Evolutionary conservation across 2,888 invertebrate genomes (phyloP).

Genomic region (Tillus elongatus): DNA sequence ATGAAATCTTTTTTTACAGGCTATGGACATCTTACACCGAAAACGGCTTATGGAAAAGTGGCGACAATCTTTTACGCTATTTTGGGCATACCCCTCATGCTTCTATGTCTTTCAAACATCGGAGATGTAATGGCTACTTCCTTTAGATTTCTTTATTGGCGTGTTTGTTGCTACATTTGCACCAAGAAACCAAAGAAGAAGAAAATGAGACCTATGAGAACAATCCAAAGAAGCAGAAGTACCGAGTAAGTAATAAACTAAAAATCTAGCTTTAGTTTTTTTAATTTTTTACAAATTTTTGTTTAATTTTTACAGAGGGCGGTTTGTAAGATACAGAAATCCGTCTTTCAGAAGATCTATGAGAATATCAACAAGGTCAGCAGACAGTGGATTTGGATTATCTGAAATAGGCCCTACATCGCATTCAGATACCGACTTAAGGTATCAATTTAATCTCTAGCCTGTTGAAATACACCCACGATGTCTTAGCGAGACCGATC

Average conservation of each 20-base stretch:
- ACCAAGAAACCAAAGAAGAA: conserved; percentile 61
- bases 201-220: conserved; percentile 36
- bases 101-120: conserved; percentile 87
- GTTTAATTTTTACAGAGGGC: conserved; percentile 22
- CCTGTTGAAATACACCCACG: too few species aligned
- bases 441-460: too few species aligned
- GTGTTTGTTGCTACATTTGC: conserved; percentile 83
- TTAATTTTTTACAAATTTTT: conserved; percentile 9
- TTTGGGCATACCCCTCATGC: conserved; percentile 89
- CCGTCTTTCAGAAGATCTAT: conserved; percentile 50
- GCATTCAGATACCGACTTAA: conserved; percentile 65
- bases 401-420: conserved; percentile 54
- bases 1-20: conserved; percentile 55
- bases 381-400: conserved; percentile 53
- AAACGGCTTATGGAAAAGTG: conserved; percentile 87
- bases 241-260: conserved; percentile 15
- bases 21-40: conserved; percentile 91
- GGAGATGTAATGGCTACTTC: conserved; percentile 91
- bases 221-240: conserved; percentile 14
- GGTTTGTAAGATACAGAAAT: conserved; percentile 42
- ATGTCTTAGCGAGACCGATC: too few species aligned
- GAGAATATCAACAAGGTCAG: conserved; percentile 52
- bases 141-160: conserved; percentile 89
- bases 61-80: conserved; percentile 95
- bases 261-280: too few species aligned